Evolutionary conservation across 2,113 vertebrate genomes (phyloP), one percentile per base, ranked within the genome.

Genomic region (Holacanthus passer): DNA sequence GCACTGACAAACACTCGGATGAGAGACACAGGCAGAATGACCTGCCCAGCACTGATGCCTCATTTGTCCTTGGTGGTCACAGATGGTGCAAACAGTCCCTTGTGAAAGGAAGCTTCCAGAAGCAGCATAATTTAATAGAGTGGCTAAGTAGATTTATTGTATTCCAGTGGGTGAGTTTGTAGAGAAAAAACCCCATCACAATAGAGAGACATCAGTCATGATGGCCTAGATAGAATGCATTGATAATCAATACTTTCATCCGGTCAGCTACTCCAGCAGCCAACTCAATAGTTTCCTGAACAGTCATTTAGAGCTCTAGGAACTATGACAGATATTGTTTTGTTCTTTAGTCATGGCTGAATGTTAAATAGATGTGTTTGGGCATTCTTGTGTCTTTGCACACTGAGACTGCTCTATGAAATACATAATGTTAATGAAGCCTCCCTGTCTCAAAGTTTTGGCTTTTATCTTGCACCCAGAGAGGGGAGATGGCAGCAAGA

Each of bases 21-120:
- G 77, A 73, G 53, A 81, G 58, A 64, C 64, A 53, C 67, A 59
- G 43, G 19, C 58, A 65, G 24, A 87, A 65, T 74, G 82, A 81
- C 73, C 70, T 69, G 53, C 60, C 63, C 43, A 41, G n/a, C 39
- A 39, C 32, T 71, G 47, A 64, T 52, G 67, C 64, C 50, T 43
- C 41, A 72, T 82, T 75, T 82, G 35, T 86, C 69, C 67, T 73
- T 80, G 63, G 39, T 37, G 60, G 83, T 67, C 71, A 79, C 89
- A 91, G 87, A 90, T 91, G 82, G 84, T 86, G 59, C 65, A 73
- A 81, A 71, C 39, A 64, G 65, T 83, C 83, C 78, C 80, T 41
- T 72, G 81, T 63, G 89, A 81, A 60, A 74, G 63, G 55, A 85
- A 70, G 72, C 80, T 75, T 86, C 58, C 79, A 88, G 70, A 79